Base-by-base conservation (phyloP, 1,140 invertebrate genomes). In the Saccostrea glomerata region DNA sequence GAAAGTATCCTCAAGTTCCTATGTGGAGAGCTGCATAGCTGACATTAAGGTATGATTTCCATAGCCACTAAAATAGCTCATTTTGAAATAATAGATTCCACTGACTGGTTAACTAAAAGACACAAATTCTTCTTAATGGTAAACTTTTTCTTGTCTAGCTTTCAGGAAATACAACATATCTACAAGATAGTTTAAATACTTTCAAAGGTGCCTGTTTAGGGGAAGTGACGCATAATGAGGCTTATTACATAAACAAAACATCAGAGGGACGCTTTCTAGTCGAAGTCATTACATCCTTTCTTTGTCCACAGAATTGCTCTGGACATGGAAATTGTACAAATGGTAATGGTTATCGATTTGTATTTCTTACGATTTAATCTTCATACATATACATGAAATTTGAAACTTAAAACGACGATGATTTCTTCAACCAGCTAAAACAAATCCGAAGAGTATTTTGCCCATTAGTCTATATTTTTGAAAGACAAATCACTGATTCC, bases 151-250 rank as follows among this genome's bases (percentile, higher is more conserved):
- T 17, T 77, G 30, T 36, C 36, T 25, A 77, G 70, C 70, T 77
- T 30, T 77, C 70, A 77, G 70, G 70, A 77, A 77, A 77, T 36
- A 77, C 70, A 30, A 77, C 70, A 36, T 77, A 77, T 25, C 25
- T 77, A 15, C 70, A 12, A 17, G 70, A 77, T 36, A 77, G 11
- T 77, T 30, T 77, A 25, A 77, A 30, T 36, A 77, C 70, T 36
- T 77, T 77, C 2, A 77, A 77, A 13, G 70, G 70, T 30, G 70
- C 25, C 25, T 77, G 70, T 77, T 30, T 13, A 12, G 13, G 4
- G 70, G 70, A 36, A 77, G 70, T 77, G 25, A 77, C 15, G 25
- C 70, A 77, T 77, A 12, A 77, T 77, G 70, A 77, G 30, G 23
- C 23, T 0, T 77, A 77, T 30, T 77, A 77, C 70, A 30, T 77